A percentile compares a stretch with the other conserved stretches of the same genome.
Evolutionary conservation across 2,888 invertebrate genomes (phyloP).

Genomic region (Stegophylla sp.): DNA sequence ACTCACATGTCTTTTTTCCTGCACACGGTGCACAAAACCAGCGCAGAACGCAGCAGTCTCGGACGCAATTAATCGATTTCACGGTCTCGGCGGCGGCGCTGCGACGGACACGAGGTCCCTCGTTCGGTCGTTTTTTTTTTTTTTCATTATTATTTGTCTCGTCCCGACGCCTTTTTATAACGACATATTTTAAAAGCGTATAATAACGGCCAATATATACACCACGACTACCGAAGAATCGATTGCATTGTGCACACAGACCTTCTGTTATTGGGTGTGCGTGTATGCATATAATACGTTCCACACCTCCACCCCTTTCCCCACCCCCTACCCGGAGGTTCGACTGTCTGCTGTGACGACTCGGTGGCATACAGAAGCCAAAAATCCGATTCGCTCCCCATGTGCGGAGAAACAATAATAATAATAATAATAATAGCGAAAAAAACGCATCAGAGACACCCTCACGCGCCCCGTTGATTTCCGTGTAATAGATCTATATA

Average conservation of each 20-base stretch:
- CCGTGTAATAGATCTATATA: background rate
- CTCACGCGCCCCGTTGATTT: background rate
- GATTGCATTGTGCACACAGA: conserved; percentile 18
- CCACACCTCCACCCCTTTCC: too few species aligned
- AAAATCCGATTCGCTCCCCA: conserved; percentile 17
- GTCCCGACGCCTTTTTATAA: conserved; percentile 12
- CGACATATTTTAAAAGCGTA: conserved; percentile 23
- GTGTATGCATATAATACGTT: background rate
- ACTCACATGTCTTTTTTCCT: too few species aligned
- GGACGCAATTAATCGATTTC: conserved; percentile 30
- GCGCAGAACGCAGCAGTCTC: background rate
- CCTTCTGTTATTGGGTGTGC: conserved; percentile 34
- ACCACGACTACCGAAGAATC: conserved; percentile 40
- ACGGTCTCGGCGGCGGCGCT: background rate
- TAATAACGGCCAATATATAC: conserved; percentile 20
- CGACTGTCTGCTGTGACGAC: background rate
- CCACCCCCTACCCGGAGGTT: conserved; percentile 5
- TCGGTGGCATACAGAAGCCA: conserved; percentile 22
- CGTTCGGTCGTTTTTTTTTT: background rate
- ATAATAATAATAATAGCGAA: background rate
- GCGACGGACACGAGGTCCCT: background rate
- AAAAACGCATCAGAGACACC: conserved; percentile 2
- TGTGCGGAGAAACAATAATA: conserved; percentile 28
- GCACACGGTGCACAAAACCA: too few species aligned
- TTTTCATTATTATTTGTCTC: background rate